Percentiles rank a stretch among this genome's conserved stretches.
These are phyloP conservation scores for Fistularia tabacaria DNA, from an alignment of 2,797 vertebrate genomes.

Conservation along the genomic window DNA sequence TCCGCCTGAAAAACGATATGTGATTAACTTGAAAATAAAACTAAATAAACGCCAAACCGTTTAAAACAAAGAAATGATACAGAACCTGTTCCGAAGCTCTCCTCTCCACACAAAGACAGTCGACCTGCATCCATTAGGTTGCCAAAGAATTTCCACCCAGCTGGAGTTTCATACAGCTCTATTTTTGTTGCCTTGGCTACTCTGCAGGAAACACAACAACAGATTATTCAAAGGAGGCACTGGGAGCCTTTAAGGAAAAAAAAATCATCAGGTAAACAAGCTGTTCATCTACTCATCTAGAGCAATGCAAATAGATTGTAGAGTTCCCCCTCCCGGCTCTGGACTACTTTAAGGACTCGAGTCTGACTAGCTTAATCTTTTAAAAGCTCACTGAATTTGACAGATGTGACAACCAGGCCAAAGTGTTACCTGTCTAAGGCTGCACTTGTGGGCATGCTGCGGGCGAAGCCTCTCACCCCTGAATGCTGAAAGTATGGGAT, in stretches of 20 bases:
- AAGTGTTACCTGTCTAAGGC: constrained; percentile 87
- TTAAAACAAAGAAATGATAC: not conserved
- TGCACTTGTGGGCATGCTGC: constrained; percentile 95
- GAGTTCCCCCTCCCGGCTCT: too few species aligned
- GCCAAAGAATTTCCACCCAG: constrained; percentile 97
- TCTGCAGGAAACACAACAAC: constrained; percentile 66
- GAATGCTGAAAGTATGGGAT: constrained; percentile 96
- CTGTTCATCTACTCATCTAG: not conserved
- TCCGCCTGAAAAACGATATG: constrained; percentile 73
- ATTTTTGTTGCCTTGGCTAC: constrained; percentile 96
- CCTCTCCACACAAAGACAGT: constrained; percentile 94
- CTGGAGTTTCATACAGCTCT: constrained; percentile 92
- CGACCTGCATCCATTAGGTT: constrained; percentile 96
- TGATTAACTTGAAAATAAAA: not conserved
- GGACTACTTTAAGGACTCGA: not conserved
- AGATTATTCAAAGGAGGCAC: not conserved
- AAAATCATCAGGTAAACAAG: not conserved
- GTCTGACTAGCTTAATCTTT: not conserved
- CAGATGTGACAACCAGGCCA: constrained; percentile 7
- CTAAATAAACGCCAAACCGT: not conserved
- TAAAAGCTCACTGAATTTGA: constrained; percentile 5
- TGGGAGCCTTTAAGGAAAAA: constrained; percentile 12
- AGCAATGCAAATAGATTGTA: not conserved
- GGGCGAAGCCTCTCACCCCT: constrained; percentile 89
- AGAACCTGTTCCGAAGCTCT: constrained; percentile 91